Conservation (phyloP, 2,888 invertebrate species). For the Orthosia incerta region DNA sequence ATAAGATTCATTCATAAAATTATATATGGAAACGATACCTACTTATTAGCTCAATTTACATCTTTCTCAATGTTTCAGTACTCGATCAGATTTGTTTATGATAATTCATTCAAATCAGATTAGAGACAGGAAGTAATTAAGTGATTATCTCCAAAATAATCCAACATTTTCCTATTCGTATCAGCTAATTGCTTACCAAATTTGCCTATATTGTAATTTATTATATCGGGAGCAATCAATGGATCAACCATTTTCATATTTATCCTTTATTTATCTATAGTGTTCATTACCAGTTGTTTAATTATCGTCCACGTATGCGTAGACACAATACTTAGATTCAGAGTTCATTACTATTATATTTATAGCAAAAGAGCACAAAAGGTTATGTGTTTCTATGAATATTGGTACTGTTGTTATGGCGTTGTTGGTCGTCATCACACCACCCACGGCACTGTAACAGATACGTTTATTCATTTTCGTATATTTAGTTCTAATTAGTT, state of each 20-base stretch:
- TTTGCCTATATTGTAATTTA: slow-evolving; percentile 9
- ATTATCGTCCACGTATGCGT: slow-evolving; percentile 52
- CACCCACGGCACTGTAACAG: slow-evolving; percentile 28
- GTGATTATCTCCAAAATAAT: slow-evolving; percentile 15
- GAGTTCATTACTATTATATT: slow-evolving; percentile 56
- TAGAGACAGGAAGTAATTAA: slow-evolving; percentile 9
- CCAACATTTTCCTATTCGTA: background rate
- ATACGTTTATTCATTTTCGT: slow-evolving; percentile 35
- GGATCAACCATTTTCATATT: slow-evolving; percentile 13
- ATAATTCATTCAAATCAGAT: slow-evolving; percentile 23
- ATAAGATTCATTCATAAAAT: background rate
- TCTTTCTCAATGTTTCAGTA: background rate
- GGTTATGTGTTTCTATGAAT: slow-evolving; percentile 61
- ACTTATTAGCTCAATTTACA: background rate
- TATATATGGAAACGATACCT: background rate
- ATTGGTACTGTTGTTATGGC: slow-evolving; percentile 42
- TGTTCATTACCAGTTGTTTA: slow-evolving; percentile 41
- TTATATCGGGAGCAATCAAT: slow-evolving; percentile 16
- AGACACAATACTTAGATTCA: slow-evolving; percentile 46
- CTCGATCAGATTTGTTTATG: background rate
- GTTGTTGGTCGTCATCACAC: slow-evolving; percentile 34
- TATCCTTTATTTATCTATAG: slow-evolving; percentile 14
- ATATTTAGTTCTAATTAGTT: slow-evolving; percentile 1
- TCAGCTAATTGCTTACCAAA: slow-evolving; percentile 10
- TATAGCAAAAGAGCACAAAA: slow-evolving; percentile 61